Evolutionary conservation across 2,888 invertebrate species (phyloP).

Genomic region (Torymus aiolomorphi): DNA sequence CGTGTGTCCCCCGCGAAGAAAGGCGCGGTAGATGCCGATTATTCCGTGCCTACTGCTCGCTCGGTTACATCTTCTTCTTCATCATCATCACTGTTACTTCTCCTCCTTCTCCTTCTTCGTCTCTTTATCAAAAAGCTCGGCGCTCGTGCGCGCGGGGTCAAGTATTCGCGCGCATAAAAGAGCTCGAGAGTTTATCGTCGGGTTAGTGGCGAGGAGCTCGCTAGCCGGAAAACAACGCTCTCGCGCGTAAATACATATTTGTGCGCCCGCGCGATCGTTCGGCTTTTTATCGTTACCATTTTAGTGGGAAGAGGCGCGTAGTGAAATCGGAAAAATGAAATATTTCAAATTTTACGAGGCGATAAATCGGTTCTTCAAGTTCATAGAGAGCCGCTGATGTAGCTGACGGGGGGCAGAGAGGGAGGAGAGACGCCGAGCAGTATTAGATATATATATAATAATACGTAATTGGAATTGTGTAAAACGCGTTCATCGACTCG

Average conservation of each 20-base stretch:
- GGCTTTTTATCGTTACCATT: not conserved
- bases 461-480: too few species aligned
- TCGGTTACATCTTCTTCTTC: too few species aligned
- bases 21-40: not conserved
- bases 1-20: slow-evolving; percentile 26
- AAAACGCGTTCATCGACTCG: too few species aligned
- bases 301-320: not conserved
- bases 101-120: not conserved
- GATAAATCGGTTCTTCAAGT: slow-evolving; percentile 52
- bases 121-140: slow-evolving; percentile 25
- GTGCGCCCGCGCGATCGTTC: not conserved
- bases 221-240: slow-evolving; percentile 23
- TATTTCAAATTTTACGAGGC: slow-evolving; percentile 52
- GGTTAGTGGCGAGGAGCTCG: slow-evolving; percentile 35
- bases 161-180: slow-evolving; percentile 45
- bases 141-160: slow-evolving; percentile 39
- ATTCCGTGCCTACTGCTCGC: too few species aligned
- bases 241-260: too few species aligned
- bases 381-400: slow-evolving; percentile 18
- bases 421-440: not conserved
- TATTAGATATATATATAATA: slow-evolving; percentile 2
- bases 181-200: slow-evolving; percentile 41
- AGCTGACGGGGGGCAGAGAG: too few species aligned
- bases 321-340: slow-evolving; percentile 37
- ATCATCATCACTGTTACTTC: too few species aligned